Percentiles rank a stretch among this genome's conserved stretches.
Conservation (phyloP, 2,797 vertebrate species). For the Paramormyrops hopkinsi region DNA sequence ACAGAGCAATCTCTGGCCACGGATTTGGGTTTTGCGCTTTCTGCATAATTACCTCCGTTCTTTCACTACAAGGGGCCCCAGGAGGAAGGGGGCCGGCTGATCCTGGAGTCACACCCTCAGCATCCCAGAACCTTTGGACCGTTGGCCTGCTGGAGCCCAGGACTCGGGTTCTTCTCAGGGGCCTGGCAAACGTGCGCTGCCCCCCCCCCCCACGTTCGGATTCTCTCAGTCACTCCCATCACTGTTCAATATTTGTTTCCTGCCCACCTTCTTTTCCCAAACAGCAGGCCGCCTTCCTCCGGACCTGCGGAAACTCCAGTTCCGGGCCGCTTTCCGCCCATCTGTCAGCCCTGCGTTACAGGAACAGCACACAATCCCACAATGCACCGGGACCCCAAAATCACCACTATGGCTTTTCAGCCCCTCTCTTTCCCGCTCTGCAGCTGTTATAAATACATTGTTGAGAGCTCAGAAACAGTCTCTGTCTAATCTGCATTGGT, state of each 20-base stretch:
- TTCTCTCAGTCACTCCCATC: constrained; percentile 9
- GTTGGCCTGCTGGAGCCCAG: not conserved
- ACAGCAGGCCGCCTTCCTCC: not conserved
- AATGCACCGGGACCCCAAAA: constrained; percentile 16
- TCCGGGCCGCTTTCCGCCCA: not conserved
- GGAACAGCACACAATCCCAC: constrained; percentile 3
- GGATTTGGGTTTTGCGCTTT: not conserved
- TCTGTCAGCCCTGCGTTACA: constrained; percentile 21
- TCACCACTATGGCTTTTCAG: not conserved
- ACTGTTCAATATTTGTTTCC: constrained; percentile 24
- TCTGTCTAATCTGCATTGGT: not conserved
- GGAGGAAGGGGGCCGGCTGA: not conserved
- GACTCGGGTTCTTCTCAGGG: not conserved
- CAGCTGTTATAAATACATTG: not conserved
- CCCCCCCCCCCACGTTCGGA: not conserved
- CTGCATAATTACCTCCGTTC: not conserved
- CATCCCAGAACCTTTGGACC: not conserved
- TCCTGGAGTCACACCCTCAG: not conserved
- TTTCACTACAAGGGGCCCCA: not conserved
- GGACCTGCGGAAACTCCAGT: constrained; percentile 29
- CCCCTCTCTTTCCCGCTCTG: not conserved
- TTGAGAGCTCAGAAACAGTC: not conserved
- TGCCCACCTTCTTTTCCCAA: not conserved
- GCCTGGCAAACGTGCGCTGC: not conserved
- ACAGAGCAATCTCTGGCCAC: not conserved